These are phyloP conservation scores for Hippocampus zosterae DNA, from an alignment of 2,113 vertebrate species.

Conservation along the genomic window DNA sequence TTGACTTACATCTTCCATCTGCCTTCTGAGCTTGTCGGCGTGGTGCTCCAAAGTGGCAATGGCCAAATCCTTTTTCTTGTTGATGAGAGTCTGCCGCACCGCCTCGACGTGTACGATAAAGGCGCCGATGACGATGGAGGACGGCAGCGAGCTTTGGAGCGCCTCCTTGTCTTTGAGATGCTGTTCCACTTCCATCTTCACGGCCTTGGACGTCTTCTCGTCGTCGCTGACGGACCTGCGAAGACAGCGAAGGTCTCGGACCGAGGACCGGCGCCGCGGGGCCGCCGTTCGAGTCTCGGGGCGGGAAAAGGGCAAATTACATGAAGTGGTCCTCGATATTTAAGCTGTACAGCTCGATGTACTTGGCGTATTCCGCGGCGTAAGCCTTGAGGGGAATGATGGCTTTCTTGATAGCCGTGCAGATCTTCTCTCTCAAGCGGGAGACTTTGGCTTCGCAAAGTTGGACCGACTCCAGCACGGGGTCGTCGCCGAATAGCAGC, in stretches of 20 bases:
- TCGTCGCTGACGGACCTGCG: constrained; percentile 42
- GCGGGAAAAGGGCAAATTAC: constrained; percentile 39
- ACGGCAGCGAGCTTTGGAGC: constrained; percentile 75
- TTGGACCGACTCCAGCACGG: constrained; percentile 76
- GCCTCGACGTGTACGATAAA: constrained; percentile 75
- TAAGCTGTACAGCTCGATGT: constrained; percentile 80
- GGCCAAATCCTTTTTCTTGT: constrained; percentile 76
- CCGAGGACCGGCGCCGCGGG: no score
- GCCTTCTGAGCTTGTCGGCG: constrained; percentile 72
- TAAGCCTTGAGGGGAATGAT: constrained; percentile 81
- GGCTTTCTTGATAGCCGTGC: constrained; percentile 71
- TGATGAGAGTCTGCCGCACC: constrained; percentile 75
- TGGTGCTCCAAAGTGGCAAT: constrained; percentile 75
- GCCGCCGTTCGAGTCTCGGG: no score
- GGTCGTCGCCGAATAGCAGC: constrained; percentile 69
- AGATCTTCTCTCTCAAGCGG: constrained; percentile 69
- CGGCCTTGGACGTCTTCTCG: constrained; percentile 68
- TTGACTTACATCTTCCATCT: constrained; percentile 78
- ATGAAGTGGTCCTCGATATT: constrained; percentile 63
- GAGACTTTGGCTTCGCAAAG: constrained; percentile 78
- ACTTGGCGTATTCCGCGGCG: constrained; percentile 73
- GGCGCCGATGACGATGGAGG: constrained; percentile 82
- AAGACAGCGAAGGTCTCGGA: constrained; percentile 3
- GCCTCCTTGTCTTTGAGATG: constrained; percentile 76
- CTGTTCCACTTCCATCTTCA: constrained; percentile 71